These are phyloP conservation scores for Saccostrea cuccullata DNA, from an alignment of 1,140 invertebrate genomes.

Conservation along the genomic window DNA sequence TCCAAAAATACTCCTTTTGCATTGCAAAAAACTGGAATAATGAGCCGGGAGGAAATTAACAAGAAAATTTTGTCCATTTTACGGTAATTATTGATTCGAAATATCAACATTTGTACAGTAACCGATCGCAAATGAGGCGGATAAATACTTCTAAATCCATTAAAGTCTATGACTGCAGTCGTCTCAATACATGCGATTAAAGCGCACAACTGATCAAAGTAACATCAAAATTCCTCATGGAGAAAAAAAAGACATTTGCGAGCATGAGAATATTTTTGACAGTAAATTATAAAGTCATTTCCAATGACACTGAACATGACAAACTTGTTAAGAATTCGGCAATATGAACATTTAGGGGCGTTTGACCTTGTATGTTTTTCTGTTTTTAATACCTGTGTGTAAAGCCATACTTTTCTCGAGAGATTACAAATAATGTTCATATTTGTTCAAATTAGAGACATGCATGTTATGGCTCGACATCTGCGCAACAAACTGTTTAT, in stretches of 20 bases:
- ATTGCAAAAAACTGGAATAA: slow-evolving; percentile 6
- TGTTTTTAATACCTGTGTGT: not conserved
- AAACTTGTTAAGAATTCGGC: slow-evolving; percentile 31
- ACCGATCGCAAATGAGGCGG: slow-evolving; percentile 43
- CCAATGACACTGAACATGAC: slow-evolving; percentile 30
- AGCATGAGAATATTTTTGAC: slow-evolving; percentile 29
- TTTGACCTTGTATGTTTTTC: slow-evolving; percentile 29
- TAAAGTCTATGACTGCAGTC: slow-evolving; percentile 36
- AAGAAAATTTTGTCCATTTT: slow-evolving; percentile 19
- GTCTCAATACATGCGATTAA: slow-evolving; percentile 42
- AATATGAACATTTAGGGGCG: not conserved
- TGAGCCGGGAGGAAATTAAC: slow-evolving; percentile 3
- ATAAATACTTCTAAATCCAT: slow-evolving; percentile 47
- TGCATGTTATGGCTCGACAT: not conserved
- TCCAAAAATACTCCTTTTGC: not conserved
- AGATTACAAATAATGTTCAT: not conserved
- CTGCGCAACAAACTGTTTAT: not conserved
- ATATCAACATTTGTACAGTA: slow-evolving; percentile 39
- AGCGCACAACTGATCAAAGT: slow-evolving; percentile 51
- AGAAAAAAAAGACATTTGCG: slow-evolving; percentile 36
- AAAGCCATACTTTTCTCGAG: not conserved
- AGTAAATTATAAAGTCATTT: slow-evolving; percentile 38
- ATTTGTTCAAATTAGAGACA: not conserved
- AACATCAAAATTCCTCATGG: slow-evolving; percentile 22
- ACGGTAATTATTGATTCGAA: slow-evolving; percentile 41